Conservation (phyloP, 2,797 vertebrate species). For the Alauda arvensis region DNA sequence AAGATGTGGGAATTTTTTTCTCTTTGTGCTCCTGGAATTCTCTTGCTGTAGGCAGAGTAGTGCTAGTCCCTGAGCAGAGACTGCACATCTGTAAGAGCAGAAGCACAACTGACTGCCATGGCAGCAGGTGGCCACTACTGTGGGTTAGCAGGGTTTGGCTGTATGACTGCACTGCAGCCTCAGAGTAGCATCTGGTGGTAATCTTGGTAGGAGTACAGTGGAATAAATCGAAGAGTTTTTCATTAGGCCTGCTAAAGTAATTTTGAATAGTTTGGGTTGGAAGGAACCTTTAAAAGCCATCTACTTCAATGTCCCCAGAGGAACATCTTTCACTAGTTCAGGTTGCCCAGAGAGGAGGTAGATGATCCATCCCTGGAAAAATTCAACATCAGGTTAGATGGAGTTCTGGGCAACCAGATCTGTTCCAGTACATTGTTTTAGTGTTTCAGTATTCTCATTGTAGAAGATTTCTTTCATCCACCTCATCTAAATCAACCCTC, state of each 20-base stretch:
- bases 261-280: background rate
- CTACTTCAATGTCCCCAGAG: background rate
- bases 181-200: background rate
- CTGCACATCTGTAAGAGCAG: background rate
- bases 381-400: background rate
- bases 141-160: background rate
- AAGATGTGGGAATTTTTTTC: fast-evolving
- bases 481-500: background rate
- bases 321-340: background rate
- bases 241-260: background rate
- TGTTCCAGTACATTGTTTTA: background rate
- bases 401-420: background rate
- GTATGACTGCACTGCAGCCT: background rate
- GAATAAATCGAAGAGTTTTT: background rate
- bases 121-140: background rate
- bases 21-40: background rate
- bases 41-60: background rate
- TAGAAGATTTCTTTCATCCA: background rate
- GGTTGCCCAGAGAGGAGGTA: background rate
- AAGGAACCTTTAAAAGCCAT: background rate
- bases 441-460: background rate
- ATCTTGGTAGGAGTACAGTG: background rate
- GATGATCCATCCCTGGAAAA: background rate
- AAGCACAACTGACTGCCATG: background rate
- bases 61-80: background rate